A percentile compares a stretch with the other conserved stretches of the same genome.
Conservation (phyloP, 2,888 invertebrate genomes). For the Adelognathus sp. region DNA sequence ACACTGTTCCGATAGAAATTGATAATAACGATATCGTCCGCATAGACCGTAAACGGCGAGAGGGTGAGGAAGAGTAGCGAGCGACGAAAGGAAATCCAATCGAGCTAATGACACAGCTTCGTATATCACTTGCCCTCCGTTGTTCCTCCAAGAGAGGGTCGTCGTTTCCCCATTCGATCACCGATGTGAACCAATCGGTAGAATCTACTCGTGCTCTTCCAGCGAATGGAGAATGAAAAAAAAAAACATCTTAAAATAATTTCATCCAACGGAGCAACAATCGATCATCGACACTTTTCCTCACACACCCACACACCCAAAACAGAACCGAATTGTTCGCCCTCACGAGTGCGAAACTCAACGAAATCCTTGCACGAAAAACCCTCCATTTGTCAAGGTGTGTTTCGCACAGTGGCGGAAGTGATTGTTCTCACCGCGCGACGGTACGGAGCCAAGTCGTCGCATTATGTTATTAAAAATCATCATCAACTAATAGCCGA, state of each 20-base stretch:
- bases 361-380: neutral
- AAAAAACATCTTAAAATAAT: neutral
- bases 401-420: neutral
- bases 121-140: neutral
- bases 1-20: neutral
- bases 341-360: neutral
- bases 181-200: neutral
- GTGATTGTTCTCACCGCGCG: constrained; percentile 8
- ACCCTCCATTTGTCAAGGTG: neutral
- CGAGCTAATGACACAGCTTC: neutral
- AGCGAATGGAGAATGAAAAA: neutral
- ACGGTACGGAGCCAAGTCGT: neutral
- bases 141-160: neutral
- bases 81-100: neutral
- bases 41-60: neutral
- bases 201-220: neutral
- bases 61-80: neutral
- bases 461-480: constrained; percentile 60
- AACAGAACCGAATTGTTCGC: neutral
- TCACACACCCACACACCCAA: neutral
- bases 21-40: neutral
- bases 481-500: constrained; percentile 62
- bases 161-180: neutral
- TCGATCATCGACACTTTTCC: neutral
- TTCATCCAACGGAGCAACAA: neutral